phyloP scores from a whole-genome alignment of 2,797 vertebrate genomes.

The Sebastes oblongus region DNA sequence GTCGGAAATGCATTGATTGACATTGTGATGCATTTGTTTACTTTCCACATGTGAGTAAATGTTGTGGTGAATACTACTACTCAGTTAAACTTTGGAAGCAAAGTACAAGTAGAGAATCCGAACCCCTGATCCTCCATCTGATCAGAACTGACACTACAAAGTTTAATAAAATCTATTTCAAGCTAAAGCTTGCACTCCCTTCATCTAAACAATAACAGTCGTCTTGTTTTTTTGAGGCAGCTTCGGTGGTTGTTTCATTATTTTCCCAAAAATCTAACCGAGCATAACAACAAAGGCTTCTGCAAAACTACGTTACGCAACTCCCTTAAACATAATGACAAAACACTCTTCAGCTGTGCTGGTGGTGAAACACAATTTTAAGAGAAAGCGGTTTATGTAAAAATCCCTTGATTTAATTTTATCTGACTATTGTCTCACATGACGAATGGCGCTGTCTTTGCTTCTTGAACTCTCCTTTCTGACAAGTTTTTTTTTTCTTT shows the following conservation, averaged over 20 bases:
- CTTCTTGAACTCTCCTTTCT: constrained; percentile 74
- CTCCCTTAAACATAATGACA: constrained; percentile 28
- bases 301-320: neutral
- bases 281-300: constrained; percentile 15
- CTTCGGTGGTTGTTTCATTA: constrained; percentile 6
- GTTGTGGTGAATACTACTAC: neutral
- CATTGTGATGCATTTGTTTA: no score
- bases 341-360: constrained; percentile 20
- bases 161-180: neutral
- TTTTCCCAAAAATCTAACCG: constrained; percentile 3
- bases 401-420: constrained; percentile 70
- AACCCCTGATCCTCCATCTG: neutral
- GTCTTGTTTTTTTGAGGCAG: neutral
- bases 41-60: neutral
- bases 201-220: neutral
- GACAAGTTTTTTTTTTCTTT: constrained; percentile 54
- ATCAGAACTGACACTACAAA: neutral
- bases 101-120: neutral
- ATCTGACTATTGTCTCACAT: constrained; percentile 64
- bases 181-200: neutral
- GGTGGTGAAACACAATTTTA: constrained; percentile 46
- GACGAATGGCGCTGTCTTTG: constrained; percentile 73
- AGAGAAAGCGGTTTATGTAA: constrained; percentile 68
- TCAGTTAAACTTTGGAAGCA: neutral
- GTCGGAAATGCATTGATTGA: neutral